Base-by-base conservation (phyloP, 2,888 invertebrate genomes). In the Rhaphigaster nebulosa region DNA sequence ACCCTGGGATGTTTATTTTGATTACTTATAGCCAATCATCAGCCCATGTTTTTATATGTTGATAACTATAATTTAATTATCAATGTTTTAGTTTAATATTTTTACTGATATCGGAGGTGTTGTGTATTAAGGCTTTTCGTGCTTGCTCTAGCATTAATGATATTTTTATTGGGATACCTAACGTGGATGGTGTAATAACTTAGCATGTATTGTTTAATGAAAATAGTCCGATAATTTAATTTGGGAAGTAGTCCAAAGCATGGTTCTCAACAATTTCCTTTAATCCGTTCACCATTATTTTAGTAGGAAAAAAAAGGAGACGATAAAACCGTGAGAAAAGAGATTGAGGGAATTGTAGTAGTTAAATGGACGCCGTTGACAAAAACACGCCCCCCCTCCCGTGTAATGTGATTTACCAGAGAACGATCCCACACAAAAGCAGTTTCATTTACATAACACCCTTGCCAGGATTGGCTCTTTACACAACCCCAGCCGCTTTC, bases 331-430 rank as follows among this genome's bases (percentile, higher is more conserved):
- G 84, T 84, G 84, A 84, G 84, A 84, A 84, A 84, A 84, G 45
- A 84, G 84, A n/a, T 50, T 84, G 84, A 50, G 45, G 84, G 84
- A 84, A 84, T 84, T 84, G 84, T 84, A 84, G 45, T 84, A 45
- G 84, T 84, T 84, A 84, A 84, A 84, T 76, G 84, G 45, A 45
- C 84, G 84, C 13, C 41, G 84, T 84, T 84, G 84, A 84, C 84
- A 84, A 84, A 84, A 84, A 84, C 84, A 26, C n/a, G 84, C 45
- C 84, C 45, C 80, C 54, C n/a, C 88, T 56, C 88, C 88, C 60
- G 54, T 52, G 87, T 60, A 88, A 88, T 60, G 88, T 88, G 88
- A 88, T 88, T 88, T 88, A 88, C 88, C 88, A 60, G 60, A 60
- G 88, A 88, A 41, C 88, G 88, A 56, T 60, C 60, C 34, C 41